phyloP scores from a whole-genome alignment of 2,888 invertebrate species.

The Gerris lacustris region DNA sequence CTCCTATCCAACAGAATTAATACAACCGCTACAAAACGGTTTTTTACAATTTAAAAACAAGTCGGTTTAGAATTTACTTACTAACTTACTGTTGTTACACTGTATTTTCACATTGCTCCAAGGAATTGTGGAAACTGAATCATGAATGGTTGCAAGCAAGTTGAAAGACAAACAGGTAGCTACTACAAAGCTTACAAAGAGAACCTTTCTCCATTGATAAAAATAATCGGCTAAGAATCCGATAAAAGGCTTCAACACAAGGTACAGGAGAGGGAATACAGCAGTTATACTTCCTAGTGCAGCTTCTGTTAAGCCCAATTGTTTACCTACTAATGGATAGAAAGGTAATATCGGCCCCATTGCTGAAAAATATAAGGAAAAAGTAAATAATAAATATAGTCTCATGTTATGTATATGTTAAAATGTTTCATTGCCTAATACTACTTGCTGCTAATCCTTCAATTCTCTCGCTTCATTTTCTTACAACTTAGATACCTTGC shows the following conservation, averaged over 20 bases:
- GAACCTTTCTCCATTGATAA: conserved; percentile 51
- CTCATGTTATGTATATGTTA: too few relatives aligned
- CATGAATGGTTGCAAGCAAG: conserved; percentile 22
- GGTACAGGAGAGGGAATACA: conserved; percentile 60
- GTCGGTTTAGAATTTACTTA: too few relatives aligned
- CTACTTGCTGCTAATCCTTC: too few relatives aligned
- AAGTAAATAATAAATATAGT: neutral
- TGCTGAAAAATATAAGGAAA: conserved; percentile 42
- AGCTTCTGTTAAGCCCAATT: conserved; percentile 60
- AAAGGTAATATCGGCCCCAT: conserved; percentile 71
- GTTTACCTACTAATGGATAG: conserved; percentile 61
- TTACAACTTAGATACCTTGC: too few relatives aligned
- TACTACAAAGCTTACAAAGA: conserved; percentile 54
- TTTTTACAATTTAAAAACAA: too few relatives aligned
- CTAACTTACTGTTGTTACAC: too few relatives aligned
- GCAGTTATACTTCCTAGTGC: conserved; percentile 67
- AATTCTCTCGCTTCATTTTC: too few relatives aligned
- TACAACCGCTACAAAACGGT: too few relatives aligned
- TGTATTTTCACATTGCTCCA: neutral
- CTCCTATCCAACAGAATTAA: too few relatives aligned
- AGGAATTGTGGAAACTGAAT: neutral
- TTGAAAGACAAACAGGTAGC: conserved; percentile 55
- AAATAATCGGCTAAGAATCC: conserved; percentile 65
- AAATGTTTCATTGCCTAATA: too few relatives aligned
- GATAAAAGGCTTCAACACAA: conserved; percentile 61